Evolutionary conservation across 2,888 invertebrate species (phyloP), one percentile per base, ranked within the genome.

Genomic region (Drosophila mercatorum): DNA sequence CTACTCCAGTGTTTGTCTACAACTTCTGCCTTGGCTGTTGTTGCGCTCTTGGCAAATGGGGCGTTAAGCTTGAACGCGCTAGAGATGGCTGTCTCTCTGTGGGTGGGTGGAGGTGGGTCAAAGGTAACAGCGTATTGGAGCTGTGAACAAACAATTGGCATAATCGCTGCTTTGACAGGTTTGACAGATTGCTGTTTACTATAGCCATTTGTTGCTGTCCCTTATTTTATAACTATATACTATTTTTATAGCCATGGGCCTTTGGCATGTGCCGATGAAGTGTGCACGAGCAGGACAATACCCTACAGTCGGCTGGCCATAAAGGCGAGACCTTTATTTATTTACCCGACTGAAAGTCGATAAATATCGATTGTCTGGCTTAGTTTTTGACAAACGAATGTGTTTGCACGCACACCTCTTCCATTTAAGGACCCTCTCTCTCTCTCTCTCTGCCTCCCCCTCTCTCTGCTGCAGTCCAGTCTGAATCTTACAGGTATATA

Each of bases 161-260:
- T 71, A 79, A 80, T 69, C 68, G 75, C 51, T 68, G 72, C 70
- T 66, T 65, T 79, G 86, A 81, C 86, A 83, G 77, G 74, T 81
- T 79, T 86, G 86, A 83, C 83, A 81, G 83, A 83, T 83, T 81
- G 82, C 66, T 67, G 52, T 62, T 80, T 70, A 66, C 76, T 79
- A 64, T 68, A 17, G 36, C 46, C 53, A 53, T 43, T 52, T 49
- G 28, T 26, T 53, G 47, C 34, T 40, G 31, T 36, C 43, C 62
- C 36, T 49, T 62, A 0, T 17, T 34, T 34, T 38, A 38, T 40
- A 38, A 38, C 22, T 40, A 10, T 38, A 40, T 38, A 40, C 53
- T 53, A 28, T 53, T 53, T n/a, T 40, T 53, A 26, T 40, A 40
- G 28, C 53, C 8, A 22, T 22, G 59, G 72, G 47, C 46, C 52